Evolutionary conservation across 2,797 vertebrate genomes (phyloP).

Genomic region (Sebastolobus altivelis): DNA sequence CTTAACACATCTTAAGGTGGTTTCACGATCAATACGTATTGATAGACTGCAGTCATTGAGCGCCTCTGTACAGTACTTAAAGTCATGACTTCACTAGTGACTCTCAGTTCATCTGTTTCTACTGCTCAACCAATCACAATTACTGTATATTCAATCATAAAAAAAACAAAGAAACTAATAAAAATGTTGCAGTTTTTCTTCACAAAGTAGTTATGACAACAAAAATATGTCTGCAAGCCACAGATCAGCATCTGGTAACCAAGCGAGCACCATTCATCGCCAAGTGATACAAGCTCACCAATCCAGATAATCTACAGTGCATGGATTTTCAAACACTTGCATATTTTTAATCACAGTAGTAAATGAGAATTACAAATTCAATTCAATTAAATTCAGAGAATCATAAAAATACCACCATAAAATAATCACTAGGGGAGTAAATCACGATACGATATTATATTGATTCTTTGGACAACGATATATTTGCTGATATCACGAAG

Average conservation of each 20-base stretch:
- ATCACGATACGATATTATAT: too few relatives aligned
- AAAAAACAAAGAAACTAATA: neutral
- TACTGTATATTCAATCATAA: neutral
- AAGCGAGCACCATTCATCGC: neutral
- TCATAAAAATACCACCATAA: neutral
- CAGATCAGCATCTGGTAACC: neutral
- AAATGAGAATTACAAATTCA: neutral
- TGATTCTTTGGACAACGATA: too few relatives aligned
- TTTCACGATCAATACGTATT: constrained; percentile 64
- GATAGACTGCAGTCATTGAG: constrained; percentile 53
- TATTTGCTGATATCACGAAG: too few relatives aligned
- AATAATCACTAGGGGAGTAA: neutral
- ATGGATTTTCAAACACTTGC: neutral
- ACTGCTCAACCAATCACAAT: neutral
- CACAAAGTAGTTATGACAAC: neutral
- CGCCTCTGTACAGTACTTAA: constrained; percentile 49
- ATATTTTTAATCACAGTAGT: neutral
- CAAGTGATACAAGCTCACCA: neutral
- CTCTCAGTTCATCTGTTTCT: constrained; percentile 12
- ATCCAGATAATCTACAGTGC: neutral
- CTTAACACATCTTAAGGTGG: constrained; percentile 50
- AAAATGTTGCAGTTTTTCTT: neutral
- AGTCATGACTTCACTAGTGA: constrained; percentile 16
- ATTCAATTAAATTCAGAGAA: neutral
- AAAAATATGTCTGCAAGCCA: neutral